Conservation (phyloP, 2,888 invertebrate genomes). For the Acanthosoma haemorrhoidale region DNA sequence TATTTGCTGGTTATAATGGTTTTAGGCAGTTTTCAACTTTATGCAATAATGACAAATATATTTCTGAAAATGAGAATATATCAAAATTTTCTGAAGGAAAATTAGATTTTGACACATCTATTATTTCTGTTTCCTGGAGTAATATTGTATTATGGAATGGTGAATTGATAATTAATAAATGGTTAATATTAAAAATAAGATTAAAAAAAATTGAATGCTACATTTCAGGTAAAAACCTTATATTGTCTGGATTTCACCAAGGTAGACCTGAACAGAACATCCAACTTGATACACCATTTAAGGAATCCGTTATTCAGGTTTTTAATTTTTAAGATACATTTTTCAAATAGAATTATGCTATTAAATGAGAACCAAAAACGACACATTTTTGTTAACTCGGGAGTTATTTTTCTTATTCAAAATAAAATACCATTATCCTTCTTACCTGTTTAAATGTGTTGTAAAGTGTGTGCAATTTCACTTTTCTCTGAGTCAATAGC, state of each 20-base stretch:
- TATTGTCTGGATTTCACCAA: constrained; percentile 19
- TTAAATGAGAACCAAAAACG: no score
- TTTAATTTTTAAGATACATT: neutral
- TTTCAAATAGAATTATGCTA: no score
- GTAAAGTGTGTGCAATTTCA: no score
- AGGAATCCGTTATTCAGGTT: constrained; percentile 13
- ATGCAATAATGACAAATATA: neutral
- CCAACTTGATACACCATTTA: neutral
- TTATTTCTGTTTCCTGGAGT: constrained; percentile 12
- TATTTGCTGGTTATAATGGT: constrained; percentile 23
- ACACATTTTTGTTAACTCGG: no score
- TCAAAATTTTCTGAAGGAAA: neutral
- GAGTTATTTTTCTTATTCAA: no score
- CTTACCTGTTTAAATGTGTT: no score
- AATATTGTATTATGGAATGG: neutral
- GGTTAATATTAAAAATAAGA: neutral
- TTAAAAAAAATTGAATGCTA: neutral
- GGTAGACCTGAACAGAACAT: neutral
- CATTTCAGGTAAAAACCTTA: constrained; percentile 18
- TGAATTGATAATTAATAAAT: neutral
- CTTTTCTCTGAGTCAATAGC: no score
- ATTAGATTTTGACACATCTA: neutral
- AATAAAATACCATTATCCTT: no score
- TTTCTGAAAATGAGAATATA: neutral
- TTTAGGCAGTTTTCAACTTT: neutral